Base-by-base conservation (phyloP, 2,888 invertebrate genomes). In the Drosophila ezoana region DNA sequence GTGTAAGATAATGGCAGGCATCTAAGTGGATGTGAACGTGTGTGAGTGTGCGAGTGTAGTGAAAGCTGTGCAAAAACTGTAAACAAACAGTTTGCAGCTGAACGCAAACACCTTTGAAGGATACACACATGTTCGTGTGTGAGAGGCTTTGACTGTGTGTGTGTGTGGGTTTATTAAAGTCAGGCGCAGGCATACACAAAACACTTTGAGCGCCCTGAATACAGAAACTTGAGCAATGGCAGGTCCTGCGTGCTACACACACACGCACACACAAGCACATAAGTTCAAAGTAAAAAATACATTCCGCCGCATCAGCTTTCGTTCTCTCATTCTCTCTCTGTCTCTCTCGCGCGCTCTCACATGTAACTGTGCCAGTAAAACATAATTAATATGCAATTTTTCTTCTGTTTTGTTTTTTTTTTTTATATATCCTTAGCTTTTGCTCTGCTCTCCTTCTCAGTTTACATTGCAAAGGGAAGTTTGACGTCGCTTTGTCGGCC, bases 331-430 rank as follows among this genome's bases (percentile, higher is more conserved):
- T 28, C 54, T 44, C 16, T 18, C 32, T 1, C 45, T 28, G 37
- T 38, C 4, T n/a, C 40, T 10, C 20, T 37, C 33, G 66, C 64
- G 48, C 33, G 40, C 62, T 67, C 49, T 48, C 70, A 75, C 56
- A 68, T 71, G 83, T 77, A 86, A 83, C 74, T 83, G 83, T 83
- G 83, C 83, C 88, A 88, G 88, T 83, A 85, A 83, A 88, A 86
- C 83, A 83, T 83, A 83, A 83, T 83, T 83, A 83, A 83, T 83
- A 83, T 83, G 88, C 88, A 83, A 83, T 88, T 83, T 88, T 82
- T 86, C 66, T 57, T 75, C 44, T 45, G 44, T 28, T 57, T 43
- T 57, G 23, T 44, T 60, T 60, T 43, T 53, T 71, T 83, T 78
- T 71, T 81, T 74, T 84, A 49, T 72, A 75, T 72, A 72, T 72